Evolutionary conservation across 2,888 invertebrate genomes (phyloP), one percentile per base, ranked within the genome.

Genomic region (Chymomyza fuscimana): DNA sequence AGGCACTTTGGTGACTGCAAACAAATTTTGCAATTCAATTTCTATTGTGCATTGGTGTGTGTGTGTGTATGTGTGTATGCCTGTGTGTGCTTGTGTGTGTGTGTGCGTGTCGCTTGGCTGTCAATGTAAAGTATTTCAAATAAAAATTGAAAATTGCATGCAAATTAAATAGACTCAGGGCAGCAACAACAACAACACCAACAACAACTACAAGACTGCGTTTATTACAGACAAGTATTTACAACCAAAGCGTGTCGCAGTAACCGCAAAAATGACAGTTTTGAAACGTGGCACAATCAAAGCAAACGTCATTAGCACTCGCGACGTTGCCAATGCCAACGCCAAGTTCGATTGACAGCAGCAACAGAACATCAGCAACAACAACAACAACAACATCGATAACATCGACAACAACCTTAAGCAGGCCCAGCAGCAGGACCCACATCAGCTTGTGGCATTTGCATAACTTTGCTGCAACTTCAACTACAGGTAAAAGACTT

Each of bases 11-110:
- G 61, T 61, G 36, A 40, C 32, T 40, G 61, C 87, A 83, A 83
- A 83, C 87, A 87, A 84, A 87, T 84, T 86, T 86, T 86, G 82
- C 85, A 88, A 86, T 88, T 86, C 88, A 88, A 88, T 86, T 86
- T 88, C 86, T 72, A 86, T 88, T 86, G 85, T 88, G 88, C 85
- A 79, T 61, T 40, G 32, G 16, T 61, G 4, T 61, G 61, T 19
- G 61, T 25, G 25, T 60, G 16, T 32, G 36, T 52, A 16, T 25
- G 25, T 60, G 16, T 32, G 36, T 52, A 16, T 54, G 61, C 22
- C 40, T 50, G 63, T 51, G 60, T 54, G 54, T 54, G 54, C 4
- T 73, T 72, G 72, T 50, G 63, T 51, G 60, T 50, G 63, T 51
- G 60, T 54, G 54, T 54, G 54, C 4, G 74, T 72, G 72, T 50